Evolutionary conservation across 64 coral and sea anemone species (phyloP).

Genomic region (Dendronephthya gigantea): DNA sequence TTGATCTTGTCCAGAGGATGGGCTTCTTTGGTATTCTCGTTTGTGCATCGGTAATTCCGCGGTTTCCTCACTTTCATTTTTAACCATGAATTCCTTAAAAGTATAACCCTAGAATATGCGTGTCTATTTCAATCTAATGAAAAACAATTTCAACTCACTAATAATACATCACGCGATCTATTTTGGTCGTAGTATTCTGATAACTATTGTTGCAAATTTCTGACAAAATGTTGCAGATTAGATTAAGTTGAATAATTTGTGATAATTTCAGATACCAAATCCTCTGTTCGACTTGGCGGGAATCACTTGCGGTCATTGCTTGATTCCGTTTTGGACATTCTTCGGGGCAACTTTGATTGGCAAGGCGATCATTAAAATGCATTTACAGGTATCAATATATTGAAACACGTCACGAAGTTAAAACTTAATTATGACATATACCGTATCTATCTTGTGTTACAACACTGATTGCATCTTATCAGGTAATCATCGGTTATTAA

Average conservation of each 20-base stretch:
- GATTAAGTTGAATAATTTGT: neutral
- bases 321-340: constrained; percentile 95
- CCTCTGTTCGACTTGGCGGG: constrained; percentile 95
- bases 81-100: no score
- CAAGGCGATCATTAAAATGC: constrained; percentile 97
- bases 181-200: no score
- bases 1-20: constrained; percentile 79
- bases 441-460: no score
- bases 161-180: no score
- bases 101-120: no score
- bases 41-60: constrained; percentile 81
- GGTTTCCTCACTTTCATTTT: neutral
- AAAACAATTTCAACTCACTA: no score
- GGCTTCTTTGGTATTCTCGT: constrained; percentile 94
- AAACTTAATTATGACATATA: neutral
- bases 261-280: constrained; percentile 64
- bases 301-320: constrained; percentile 89
- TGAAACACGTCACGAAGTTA: no score
- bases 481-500: no score
- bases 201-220: neutral
- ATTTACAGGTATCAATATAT: constrained; percentile 97
- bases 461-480: no score
- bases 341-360: constrained; percentile 94
- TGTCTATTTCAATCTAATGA: no score
- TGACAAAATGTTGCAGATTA: neutral